These are phyloP conservation scores for Ophioderma brevispina DNA, from an alignment of 35 echinoderm and acorn worm genomes.

Conservation along the genomic window DNA sequence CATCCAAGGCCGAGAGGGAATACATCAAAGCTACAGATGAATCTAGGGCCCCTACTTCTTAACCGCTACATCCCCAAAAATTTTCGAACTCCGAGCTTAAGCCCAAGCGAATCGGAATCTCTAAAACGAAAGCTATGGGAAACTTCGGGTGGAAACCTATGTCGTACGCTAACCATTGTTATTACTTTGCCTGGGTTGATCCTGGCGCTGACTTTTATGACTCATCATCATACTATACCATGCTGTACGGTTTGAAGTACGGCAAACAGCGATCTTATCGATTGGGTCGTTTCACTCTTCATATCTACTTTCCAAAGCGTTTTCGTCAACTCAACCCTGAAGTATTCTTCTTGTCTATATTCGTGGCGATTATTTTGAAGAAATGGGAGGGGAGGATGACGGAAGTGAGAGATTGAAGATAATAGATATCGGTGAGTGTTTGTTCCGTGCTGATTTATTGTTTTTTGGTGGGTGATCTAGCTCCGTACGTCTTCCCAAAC, in stretches of 20 bases:
- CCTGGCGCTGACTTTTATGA: conserved; percentile 40
- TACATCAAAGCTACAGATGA: too few relatives aligned
- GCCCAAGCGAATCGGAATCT: too few relatives aligned
- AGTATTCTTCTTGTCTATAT: conserved; percentile 75
- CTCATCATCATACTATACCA: conserved; percentile 81
- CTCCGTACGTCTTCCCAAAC: too few relatives aligned
- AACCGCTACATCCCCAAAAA: too few relatives aligned
- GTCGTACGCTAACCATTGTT: too few relatives aligned
- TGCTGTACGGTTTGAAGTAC: conserved; percentile 96
- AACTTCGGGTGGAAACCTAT: too few relatives aligned
- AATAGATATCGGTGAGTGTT: conserved; percentile 57
- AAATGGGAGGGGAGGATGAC: conserved; percentile 72
- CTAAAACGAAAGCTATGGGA: too few relatives aligned
- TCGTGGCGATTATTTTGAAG: conserved; percentile 71
- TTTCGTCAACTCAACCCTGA: conserved; percentile 92
- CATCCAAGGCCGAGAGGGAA: too few relatives aligned
- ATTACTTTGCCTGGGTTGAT: conserved; percentile 82
- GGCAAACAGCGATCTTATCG: conserved; percentile 84
- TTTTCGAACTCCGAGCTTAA: too few relatives aligned
- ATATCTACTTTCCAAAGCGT: conserved; percentile 76
- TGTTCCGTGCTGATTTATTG: too few relatives aligned
- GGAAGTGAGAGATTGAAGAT: conserved; percentile 61
- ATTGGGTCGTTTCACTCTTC: conserved; percentile 87
- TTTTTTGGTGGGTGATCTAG: too few relatives aligned
- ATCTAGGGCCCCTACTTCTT: too few relatives aligned